Evolutionary conservation across 2,888 invertebrate genomes (phyloP), one percentile per base, ranked within the genome.

Genomic region (Archips crataeganus): DNA sequence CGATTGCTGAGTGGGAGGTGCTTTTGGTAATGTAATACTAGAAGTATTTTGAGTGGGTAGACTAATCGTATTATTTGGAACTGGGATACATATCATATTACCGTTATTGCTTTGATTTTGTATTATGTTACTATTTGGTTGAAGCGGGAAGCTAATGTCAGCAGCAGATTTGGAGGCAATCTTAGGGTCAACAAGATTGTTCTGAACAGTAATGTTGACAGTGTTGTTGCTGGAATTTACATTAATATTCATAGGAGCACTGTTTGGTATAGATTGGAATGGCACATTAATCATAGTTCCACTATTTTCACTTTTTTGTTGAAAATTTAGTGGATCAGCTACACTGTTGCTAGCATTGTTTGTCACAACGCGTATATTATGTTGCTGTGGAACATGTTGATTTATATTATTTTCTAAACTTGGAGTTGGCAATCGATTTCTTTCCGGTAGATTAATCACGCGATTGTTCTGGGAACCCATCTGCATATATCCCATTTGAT

Each of bases 21-120:
- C 95, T 80, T 95, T 95, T 8, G 96, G 96, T 76, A 96, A 90
- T 75, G 94, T 95, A 77, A 96, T 96, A 81, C 95, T 95, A 49
- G 95, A 90, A 79, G 92, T 91, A 75, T 90, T 95, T 80, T 94
- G 95, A 11, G 92, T 90, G 32, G 94, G 94, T 76, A 95, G 85
- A 80, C 90, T 95, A 32, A 95, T 95, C 9, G 94, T 92, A 76
- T 87, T 93, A 76, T 90, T 93, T 72, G 88, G 90, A 36, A 93
- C 92, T 47, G 94, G 94, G 78, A 94, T 90, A 77, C 93, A 94
- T 79, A 94, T 94, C 87, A 94, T 88, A 76, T 87, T 93, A 70
- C 85, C 89, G 67, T 85, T 78, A 77, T 82, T 90, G 75, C 82
- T 91, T 80, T 90, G 93, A 80, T 88, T 92, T 82, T 87, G 91